A percentile compares a stretch with the other conserved stretches of the same genome.
phyloP scores from a whole-genome alignment of 1,140 invertebrate genomes.

The Ostrea edulis region DNA sequence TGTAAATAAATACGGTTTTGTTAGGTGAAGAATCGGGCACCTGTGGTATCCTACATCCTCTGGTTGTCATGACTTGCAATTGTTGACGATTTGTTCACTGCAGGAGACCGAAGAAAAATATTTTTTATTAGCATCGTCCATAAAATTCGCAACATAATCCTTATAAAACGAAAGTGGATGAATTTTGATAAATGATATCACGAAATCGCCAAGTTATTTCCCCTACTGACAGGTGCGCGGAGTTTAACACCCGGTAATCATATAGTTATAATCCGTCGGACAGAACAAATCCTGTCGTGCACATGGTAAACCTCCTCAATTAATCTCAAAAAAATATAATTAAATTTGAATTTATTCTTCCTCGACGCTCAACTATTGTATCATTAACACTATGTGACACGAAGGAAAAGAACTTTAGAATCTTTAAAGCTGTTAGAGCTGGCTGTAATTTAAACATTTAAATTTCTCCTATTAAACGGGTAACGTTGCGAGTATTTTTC shows the following conservation, averaged over 20 bases:
- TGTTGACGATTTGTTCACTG: no score
- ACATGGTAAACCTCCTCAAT: conserved; percentile 9
- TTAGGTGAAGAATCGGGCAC: no score
- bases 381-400: neutral
- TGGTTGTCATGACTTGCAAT: no score
- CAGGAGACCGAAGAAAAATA: no score
- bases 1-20: no score
- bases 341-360: neutral
- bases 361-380: neutral
- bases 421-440: neutral
- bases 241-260: neutral
- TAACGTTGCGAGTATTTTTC: neutral
- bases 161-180: no score
- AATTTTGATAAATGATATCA: no score
- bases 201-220: neutral
- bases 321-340: neutral
- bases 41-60: no score
- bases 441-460: conserved; percentile 10
- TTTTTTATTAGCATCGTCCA: no score
- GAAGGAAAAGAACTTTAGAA: neutral
- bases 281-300: neutral
- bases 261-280: neutral
- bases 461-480: conserved; percentile 4
- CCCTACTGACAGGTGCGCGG: neutral
- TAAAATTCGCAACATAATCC: no score